Evolutionary conservation across 2,113 vertebrate species (phyloP).

Genomic region (Zosterops hypoxanthus): DNA sequence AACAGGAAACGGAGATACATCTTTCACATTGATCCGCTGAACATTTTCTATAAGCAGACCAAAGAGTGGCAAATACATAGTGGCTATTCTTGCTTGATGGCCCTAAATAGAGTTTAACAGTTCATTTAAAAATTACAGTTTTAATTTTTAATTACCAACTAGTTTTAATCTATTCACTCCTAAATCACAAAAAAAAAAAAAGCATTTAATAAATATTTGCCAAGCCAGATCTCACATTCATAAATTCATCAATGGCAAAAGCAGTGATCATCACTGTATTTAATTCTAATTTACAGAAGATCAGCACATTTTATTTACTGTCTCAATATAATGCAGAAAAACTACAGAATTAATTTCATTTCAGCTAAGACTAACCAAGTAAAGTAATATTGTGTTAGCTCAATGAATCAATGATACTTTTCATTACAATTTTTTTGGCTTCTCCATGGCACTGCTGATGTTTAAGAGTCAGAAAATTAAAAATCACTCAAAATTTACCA

Average conservation of each 20-base stretch:
- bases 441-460: neutral
- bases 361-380: neutral
- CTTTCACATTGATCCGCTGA: slow-evolving; percentile 93
- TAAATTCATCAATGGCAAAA: neutral
- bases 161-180: neutral
- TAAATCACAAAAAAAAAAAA: neutral
- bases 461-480: neutral
- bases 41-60: slow-evolving; percentile 96
- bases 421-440: neutral
- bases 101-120: slow-evolving; percentile 75
- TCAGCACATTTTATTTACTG: neutral
- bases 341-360: neutral
- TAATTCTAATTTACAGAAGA: neutral
- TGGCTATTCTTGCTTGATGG: slow-evolving; percentile 94
- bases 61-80: slow-evolving; percentile 94
- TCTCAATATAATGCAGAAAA: neutral
- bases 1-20: slow-evolving; percentile 84
- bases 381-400: neutral
- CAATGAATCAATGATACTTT: neutral
- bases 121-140: neutral
- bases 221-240: neutral
- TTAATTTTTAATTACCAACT: neutral
- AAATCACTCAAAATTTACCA: neutral
- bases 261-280: neutral
- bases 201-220: neutral